phyloP scores from a whole-genome alignment of 2,888 invertebrate genomes.

The Campoletis raptor region DNA sequence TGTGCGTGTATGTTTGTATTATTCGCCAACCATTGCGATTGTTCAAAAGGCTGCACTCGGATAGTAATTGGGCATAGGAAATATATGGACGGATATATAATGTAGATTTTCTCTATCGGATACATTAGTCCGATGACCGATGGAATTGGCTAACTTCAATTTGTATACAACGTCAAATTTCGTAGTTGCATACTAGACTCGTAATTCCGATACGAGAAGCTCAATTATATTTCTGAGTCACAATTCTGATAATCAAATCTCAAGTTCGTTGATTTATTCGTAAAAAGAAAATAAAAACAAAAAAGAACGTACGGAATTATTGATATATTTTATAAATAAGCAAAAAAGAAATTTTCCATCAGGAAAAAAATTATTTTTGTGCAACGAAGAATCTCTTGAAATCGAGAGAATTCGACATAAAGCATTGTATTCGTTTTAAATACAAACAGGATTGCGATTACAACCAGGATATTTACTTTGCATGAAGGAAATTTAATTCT shows the following conservation, averaged over 20 bases:
- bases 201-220: constrained; percentile 2
- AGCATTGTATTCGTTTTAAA: constrained; percentile 4
- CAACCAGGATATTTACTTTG: background rate
- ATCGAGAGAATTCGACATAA: background rate
- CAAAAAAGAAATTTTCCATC: background rate
- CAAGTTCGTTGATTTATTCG: background rate
- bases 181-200: background rate
- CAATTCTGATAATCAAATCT: background rate
- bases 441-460: background rate
- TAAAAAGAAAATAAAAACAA: background rate
- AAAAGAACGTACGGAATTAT: background rate
- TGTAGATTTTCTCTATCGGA: constrained; percentile 43
- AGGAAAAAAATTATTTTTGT: background rate
- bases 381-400: background rate
- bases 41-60: constrained; percentile 31
- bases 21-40: constrained; percentile 24
- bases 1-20: background rate
- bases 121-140: constrained; percentile 41
- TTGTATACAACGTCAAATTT: constrained; percentile 36
- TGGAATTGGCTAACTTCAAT: constrained; percentile 51
- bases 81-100: constrained; percentile 47
- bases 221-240: background rate
- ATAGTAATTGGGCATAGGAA: constrained; percentile 40
- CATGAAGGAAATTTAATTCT: background rate
- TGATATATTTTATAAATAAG: background rate